Evolutionary conservation across 1,140 invertebrate genomes (phyloP).

Genomic region (Hirudo medicinalis): DNA sequence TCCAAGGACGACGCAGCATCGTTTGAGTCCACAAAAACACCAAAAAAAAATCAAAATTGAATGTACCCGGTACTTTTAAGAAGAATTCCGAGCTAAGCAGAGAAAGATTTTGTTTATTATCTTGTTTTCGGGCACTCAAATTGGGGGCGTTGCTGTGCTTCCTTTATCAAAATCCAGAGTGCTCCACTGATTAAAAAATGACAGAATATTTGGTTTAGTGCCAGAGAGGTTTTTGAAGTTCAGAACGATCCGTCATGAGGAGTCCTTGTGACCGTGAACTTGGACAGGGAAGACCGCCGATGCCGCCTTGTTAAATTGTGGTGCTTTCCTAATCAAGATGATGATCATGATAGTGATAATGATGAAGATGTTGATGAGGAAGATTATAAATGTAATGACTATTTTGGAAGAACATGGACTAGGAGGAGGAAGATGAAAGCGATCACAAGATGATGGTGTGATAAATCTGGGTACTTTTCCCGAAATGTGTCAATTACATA

Average conservation of each 20-base stretch:
- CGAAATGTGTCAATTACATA: neutral
- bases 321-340: neutral
- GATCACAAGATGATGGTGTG: constrained; percentile 1
- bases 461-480: neutral
- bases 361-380: neutral
- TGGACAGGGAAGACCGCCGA: neutral
- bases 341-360: neutral
- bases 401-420: neutral
- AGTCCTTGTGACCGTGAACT: neutral
- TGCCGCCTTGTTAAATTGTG: neutral
- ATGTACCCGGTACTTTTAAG: no score
- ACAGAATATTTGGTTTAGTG: neutral
- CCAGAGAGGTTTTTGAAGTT: neutral
- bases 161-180: no score
- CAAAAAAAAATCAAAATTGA: no score
- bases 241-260: neutral
- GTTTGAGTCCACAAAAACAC: no score
- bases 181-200: no score
- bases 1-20: no score
- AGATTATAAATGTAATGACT: neutral
- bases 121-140: no score
- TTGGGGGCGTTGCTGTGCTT: no score
- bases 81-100: no score
- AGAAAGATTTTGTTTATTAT: no score
- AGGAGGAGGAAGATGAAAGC: neutral